Conservation (phyloP, 2,888 invertebrate species). For the Pandemis cinnamomeana region DNA sequence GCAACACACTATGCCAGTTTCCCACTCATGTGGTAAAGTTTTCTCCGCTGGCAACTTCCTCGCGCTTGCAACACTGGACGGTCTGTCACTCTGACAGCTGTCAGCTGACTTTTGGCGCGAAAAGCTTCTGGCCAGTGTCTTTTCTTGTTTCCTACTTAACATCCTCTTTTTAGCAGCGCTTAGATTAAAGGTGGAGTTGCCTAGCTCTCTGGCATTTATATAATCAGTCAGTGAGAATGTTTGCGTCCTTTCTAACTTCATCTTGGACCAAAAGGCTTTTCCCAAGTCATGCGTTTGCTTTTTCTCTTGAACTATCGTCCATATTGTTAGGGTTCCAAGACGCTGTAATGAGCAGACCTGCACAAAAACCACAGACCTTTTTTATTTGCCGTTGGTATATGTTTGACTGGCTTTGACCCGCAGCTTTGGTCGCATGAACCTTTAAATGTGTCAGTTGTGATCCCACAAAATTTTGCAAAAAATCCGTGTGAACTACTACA, state of each 20-base stretch:
- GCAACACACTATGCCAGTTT: constrained; percentile 62
- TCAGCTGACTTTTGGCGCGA: constrained; percentile 62
- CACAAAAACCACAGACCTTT: constrained; percentile 43
- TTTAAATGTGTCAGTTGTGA: no score
- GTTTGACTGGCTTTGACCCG: no score
- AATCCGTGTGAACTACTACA: no score
- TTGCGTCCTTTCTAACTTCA: constrained; percentile 67
- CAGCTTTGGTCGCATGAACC: no score
- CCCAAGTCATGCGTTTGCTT: constrained; percentile 62
- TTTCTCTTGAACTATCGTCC: constrained; percentile 73
- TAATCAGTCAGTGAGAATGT: constrained; percentile 61
- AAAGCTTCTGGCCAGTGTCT: constrained; percentile 46
- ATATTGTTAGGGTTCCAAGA: constrained; percentile 68
- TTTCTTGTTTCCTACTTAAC: constrained; percentile 60
- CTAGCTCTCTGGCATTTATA: constrained; percentile 52
- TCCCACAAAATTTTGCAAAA: no score
- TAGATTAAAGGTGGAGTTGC: constrained; percentile 60
- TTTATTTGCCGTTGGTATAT: no score
- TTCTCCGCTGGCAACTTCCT: constrained; percentile 57
- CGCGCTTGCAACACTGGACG: constrained; percentile 64
- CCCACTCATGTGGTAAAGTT: constrained; percentile 59
- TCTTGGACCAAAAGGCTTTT: constrained; percentile 73
- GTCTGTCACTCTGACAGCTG: constrained; percentile 59
- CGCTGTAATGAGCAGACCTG: constrained; percentile 72
- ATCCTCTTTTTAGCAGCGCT: constrained; percentile 69